Evolutionary conservation across 2,797 vertebrate genomes (phyloP).

Genomic region (Eulemur coronatus): DNA sequence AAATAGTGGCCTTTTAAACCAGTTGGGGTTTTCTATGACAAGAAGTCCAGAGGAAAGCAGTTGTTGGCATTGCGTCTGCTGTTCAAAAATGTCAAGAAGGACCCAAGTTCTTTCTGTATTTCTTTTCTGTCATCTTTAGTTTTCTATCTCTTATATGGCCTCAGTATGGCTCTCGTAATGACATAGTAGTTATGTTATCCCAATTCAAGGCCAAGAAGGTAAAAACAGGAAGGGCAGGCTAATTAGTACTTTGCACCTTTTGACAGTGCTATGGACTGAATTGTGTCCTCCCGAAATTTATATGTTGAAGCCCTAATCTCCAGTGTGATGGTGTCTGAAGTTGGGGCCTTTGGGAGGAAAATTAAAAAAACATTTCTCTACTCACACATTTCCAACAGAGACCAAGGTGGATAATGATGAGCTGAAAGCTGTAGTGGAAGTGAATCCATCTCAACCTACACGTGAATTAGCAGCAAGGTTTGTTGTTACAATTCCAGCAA

Average conservation of each 20-base stretch:
- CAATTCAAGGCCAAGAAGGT: background rate
- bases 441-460: no score
- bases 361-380: background rate
- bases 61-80: background rate
- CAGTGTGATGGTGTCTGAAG: background rate
- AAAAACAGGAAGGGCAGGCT: background rate
- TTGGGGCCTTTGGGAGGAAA: background rate
- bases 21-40: background rate
- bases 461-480: no score
- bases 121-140: background rate
- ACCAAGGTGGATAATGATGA: no score
- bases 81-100: background rate
- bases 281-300: no score
- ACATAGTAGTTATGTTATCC: background rate
- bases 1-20: background rate
- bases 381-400: background rate
- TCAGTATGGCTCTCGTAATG: background rate
- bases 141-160: background rate
- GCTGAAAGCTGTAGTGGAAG: no score
- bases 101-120: background rate
- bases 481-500: no score
- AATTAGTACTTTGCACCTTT: background rate
- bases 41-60: background rate
- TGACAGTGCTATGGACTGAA: background rate
- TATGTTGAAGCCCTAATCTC: no score